phyloP scores from a whole-genome alignment of 2,888 invertebrate species.

The Orthosia gothica region DNA sequence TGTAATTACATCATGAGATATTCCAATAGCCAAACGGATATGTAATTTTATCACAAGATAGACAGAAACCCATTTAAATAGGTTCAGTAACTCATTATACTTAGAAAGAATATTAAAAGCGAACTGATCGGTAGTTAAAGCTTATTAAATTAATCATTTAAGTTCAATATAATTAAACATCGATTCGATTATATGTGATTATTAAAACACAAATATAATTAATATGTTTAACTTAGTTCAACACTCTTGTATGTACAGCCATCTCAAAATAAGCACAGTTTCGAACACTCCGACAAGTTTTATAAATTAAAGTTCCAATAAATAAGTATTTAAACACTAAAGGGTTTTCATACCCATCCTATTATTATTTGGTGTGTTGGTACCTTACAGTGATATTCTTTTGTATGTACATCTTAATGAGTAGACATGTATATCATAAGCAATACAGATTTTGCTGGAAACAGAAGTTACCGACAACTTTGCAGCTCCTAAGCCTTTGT shows the following conservation, averaged over 20 bases:
- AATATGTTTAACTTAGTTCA: conserved; percentile 22
- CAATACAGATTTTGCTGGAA: conserved; percentile 47
- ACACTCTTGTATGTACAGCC: conserved; percentile 48
- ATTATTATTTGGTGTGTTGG: conserved; percentile 34
- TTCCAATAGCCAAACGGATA: conserved; percentile 66
- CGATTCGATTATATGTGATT: conserved; percentile 12
- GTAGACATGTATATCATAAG: conserved; percentile 20
- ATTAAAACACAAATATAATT: conserved; percentile 30
- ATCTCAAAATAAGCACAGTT: conserved; percentile 36
- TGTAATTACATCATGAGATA: conserved; percentile 26
- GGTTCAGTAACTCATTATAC: conserved; percentile 34
- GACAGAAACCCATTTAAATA: conserved; percentile 46
- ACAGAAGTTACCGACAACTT: conserved; percentile 26
- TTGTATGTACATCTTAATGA: conserved; percentile 46
- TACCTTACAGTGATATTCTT: conserved; percentile 22
- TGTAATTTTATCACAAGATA: conserved; percentile 71
- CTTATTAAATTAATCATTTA: conserved; percentile 4
- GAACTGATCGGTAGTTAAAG: background rate
- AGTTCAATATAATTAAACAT: conserved; percentile 27
- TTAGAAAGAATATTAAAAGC: conserved; percentile 16
- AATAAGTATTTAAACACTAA: conserved; percentile 48
- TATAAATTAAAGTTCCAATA: conserved; percentile 45
- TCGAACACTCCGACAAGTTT: conserved; percentile 60
- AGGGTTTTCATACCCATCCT: conserved; percentile 15
- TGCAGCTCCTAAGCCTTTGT: conserved; percentile 18